These are phyloP conservation scores for Hydriomena furcata DNA, from an alignment of 2,888 invertebrate genomes.

Conservation along the genomic window DNA sequence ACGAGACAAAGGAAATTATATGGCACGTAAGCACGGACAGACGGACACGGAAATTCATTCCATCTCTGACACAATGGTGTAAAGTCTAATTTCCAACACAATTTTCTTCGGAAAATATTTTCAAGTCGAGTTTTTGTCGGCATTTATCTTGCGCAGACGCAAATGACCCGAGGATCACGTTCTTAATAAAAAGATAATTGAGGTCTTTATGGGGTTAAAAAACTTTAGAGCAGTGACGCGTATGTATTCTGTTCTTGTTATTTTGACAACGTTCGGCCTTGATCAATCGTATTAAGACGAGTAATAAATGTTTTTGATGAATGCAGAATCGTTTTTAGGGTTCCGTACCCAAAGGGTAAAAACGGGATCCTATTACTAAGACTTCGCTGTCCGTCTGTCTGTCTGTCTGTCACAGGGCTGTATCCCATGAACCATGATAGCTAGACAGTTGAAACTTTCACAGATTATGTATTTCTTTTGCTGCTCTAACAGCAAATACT, in stretches of 20 bases:
- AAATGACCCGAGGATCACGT: conserved; percentile 36
- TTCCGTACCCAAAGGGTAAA: no score
- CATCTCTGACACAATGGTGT: conserved; percentile 17
- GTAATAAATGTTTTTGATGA: no score
- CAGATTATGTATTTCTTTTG: no score
- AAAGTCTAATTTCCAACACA: conserved; percentile 17
- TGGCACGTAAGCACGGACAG: conserved; percentile 24
- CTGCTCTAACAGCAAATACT: no score
- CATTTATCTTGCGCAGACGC: conserved; percentile 37
- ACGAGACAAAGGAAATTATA: conserved; percentile 42
- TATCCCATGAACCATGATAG: no score
- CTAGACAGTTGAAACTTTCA: no score
- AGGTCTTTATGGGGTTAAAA: conserved; percentile 29
- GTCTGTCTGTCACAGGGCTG: no score
- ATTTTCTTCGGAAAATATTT: conserved; percentile 28
- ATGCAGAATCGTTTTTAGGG: no score
- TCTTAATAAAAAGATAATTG: conserved; percentile 30
- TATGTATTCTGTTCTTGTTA: not conserved
- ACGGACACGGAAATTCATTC: not conserved
- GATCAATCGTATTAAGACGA: no score
- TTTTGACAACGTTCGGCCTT: no score
- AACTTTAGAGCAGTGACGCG: conserved; percentile 20
- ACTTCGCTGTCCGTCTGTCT: no score
- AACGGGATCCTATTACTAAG: no score
- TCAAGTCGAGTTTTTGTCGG: conserved; percentile 31